Evolutionary conservation across 2,888 invertebrate genomes (phyloP).

Genomic region (Luperina testacea): DNA sequence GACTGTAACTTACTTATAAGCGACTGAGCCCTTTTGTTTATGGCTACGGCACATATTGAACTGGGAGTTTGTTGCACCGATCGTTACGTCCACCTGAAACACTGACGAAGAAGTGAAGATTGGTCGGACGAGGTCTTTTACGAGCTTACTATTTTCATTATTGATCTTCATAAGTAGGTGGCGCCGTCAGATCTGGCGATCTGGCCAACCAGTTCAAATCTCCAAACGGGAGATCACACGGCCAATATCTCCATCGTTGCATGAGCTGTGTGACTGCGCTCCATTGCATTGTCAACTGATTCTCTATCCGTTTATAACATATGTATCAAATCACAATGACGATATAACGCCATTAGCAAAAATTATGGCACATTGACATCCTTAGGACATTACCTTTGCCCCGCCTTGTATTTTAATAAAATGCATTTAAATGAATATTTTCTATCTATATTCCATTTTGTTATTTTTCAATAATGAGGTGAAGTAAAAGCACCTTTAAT

Average conservation of each 20-base stretch:
- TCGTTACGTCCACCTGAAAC: neutral
- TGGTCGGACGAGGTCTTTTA: neutral
- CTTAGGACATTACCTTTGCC: neutral
- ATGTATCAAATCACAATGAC: neutral
- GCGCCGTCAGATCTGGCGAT: too few species aligned
- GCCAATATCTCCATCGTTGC: too few species aligned
- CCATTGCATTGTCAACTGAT: neutral
- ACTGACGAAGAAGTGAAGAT: neutral
- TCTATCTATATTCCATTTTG: neutral
- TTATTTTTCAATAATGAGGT: neutral
- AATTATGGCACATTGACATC: neutral
- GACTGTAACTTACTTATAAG: neutral
- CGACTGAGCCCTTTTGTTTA: slow-evolving; percentile 14
- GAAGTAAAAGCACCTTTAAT: neutral
- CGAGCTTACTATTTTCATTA: neutral
- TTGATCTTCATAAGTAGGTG: neutral
- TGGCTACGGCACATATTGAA: neutral
- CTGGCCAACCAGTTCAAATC: too few species aligned
- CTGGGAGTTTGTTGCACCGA: neutral
- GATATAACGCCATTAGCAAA: neutral
- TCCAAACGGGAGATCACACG: too few species aligned
- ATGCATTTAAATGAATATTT: neutral
- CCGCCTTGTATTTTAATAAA: neutral
- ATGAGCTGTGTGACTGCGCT: too few species aligned
- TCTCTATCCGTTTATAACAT: neutral